Percentiles rank a stretch among this genome's conserved stretches.
phyloP scores from a whole-genome alignment of 2,113 vertebrate genomes.

The Bagarius yarrelli region DNA sequence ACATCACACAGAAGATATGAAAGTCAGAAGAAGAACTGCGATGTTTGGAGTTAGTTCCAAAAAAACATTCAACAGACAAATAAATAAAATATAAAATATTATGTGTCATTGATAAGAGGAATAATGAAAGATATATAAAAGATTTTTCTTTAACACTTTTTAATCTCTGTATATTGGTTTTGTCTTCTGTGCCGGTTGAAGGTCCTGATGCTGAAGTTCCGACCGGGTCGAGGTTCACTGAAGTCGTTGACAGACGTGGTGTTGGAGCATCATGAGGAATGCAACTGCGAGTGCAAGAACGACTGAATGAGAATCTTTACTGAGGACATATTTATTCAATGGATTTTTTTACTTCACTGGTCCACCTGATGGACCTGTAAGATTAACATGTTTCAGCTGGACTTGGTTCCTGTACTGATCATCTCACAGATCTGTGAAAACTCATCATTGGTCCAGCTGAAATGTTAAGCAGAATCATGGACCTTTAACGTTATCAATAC shows the following conservation, averaged over 20 bases:
- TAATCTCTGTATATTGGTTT: background rate
- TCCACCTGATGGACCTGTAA: conserved; percentile 32
- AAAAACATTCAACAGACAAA: no score
- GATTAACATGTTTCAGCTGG: conserved; percentile 1
- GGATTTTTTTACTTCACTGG: conserved; percentile 4
- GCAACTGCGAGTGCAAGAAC: conserved; percentile 88
- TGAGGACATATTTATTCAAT: conserved; percentile 35
- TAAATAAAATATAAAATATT: no score
- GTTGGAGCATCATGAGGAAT: conserved; percentile 95
- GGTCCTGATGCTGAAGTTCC: conserved; percentile 91
- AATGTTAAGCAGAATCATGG: background rate
- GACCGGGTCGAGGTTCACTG: conserved; percentile 81
- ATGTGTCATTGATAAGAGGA: no score
- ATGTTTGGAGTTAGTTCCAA: no score
- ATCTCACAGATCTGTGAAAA: conserved; percentile 31
- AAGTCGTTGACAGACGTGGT: conserved; percentile 90
- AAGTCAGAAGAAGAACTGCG: no score
- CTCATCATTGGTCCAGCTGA: background rate
- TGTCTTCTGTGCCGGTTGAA: conserved; percentile 53
- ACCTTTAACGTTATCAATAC: background rate
- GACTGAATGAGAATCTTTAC: conserved; percentile 63
- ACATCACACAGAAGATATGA: no score
- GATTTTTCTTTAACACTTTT: background rate
- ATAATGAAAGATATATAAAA: no score
- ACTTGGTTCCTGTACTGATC: conserved; percentile 5